Conservation (phyloP, 2,113 vertebrate genomes). For the Machaerirhynchus nigripectus region DNA sequence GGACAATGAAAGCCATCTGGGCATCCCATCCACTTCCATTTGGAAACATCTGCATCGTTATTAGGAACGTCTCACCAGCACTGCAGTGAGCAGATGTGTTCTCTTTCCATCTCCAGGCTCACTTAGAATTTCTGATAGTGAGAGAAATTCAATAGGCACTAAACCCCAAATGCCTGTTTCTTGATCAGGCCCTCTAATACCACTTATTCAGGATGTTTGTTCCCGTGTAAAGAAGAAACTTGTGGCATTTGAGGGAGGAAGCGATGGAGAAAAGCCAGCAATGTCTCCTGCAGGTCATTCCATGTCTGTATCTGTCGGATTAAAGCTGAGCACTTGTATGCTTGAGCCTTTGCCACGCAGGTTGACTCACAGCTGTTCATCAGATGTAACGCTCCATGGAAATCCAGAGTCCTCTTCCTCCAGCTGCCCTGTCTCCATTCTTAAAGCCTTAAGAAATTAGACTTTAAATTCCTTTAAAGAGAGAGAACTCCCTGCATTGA, state of each 20-base stretch:
- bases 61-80: background rate
- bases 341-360: background rate
- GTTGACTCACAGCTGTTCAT: background rate
- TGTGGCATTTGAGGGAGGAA: background rate
- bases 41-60: background rate
- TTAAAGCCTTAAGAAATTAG: background rate
- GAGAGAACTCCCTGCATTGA: background rate
- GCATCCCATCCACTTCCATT: background rate
- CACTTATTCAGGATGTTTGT: background rate
- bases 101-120: background rate
- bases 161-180: background rate
- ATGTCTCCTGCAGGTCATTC: background rate
- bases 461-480: background rate
- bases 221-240: background rate
- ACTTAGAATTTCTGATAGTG: background rate
- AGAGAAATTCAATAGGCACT: background rate
- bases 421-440: background rate
- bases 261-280: background rate
- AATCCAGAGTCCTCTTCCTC: background rate
- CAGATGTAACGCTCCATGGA: background rate
- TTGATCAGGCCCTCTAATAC: background rate
- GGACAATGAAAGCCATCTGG: conserved; percentile 35
- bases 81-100: background rate
- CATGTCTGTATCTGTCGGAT: background rate
- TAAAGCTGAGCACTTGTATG: background rate